phyloP scores from a whole-genome alignment of 2,113 vertebrate species.

The Ictalurus furcatus region DNA sequence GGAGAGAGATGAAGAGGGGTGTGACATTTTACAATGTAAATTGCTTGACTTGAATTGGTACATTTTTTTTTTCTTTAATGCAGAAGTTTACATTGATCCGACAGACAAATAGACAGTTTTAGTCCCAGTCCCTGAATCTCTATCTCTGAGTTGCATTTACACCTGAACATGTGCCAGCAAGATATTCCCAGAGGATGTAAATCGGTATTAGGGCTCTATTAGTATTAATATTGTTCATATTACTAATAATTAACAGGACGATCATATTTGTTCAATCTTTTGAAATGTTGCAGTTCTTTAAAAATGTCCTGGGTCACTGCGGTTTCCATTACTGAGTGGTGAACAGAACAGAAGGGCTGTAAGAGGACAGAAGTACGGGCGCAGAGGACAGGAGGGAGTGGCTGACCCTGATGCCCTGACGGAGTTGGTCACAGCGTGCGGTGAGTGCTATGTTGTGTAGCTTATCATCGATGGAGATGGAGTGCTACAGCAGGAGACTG shows the following conservation, averaged over 20 bases:
- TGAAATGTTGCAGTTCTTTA: not conserved
- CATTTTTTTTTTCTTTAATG: not conserved
- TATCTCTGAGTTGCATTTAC: not conserved
- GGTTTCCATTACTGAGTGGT: constrained; percentile 16
- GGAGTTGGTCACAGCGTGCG: constrained; percentile 62
- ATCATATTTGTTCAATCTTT: not conserved
- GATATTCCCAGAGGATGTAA: not conserved
- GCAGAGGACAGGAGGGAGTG: not conserved
- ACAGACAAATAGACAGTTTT: not conserved
- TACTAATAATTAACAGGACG: not conserved
- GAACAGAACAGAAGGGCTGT: not conserved
- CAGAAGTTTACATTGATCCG: not conserved
- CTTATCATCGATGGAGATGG: constrained; percentile 16
- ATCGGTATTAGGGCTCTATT: not conserved
- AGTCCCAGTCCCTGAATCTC: not conserved
- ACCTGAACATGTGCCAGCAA: not conserved
- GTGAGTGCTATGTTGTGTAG: constrained; percentile 68
- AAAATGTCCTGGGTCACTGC: not conserved
- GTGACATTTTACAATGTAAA: no score
- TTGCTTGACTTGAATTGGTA: not conserved
- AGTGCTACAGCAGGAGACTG: constrained; percentile 36
- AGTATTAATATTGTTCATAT: not conserved
- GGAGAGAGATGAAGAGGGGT: no score
- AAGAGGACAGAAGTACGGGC: not conserved
- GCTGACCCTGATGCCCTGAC: constrained; percentile 48